Evolutionary conservation across 2,113 vertebrate genomes (phyloP).

Genomic region (Boulengeromyrus knoepffleri): DNA sequence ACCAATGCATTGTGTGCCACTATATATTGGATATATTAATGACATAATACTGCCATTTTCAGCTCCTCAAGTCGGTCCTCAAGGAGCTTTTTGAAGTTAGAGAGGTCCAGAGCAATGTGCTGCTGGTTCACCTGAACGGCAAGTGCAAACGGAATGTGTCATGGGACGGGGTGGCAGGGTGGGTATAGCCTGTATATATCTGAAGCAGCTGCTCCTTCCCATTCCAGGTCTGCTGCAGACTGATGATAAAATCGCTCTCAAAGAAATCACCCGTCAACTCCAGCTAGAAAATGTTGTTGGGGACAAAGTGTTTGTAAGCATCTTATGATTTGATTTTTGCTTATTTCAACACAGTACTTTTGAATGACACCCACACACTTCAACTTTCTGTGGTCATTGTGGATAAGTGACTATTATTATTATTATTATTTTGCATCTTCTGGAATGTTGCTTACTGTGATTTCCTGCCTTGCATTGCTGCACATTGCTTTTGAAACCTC

Average conservation of each 20-base stretch:
- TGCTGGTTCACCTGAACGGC: constrained; percentile 87
- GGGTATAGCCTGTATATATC: not conserved
- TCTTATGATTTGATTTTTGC: not conserved
- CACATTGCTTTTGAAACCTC: not conserved
- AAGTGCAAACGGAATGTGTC: constrained; percentile 36
- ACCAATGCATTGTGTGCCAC: not conserved
- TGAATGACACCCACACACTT: not conserved
- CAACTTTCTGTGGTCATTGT: not conserved
- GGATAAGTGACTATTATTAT: not conserved
- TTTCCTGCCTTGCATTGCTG: not conserved
- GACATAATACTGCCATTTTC: constrained; percentile 13
- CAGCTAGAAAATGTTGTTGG: constrained; percentile 89
- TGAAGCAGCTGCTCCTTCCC: not conserved
- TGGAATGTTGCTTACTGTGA: too few species aligned
- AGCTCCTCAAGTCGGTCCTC: constrained; percentile 77
- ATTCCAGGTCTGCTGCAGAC: constrained; percentile 83
- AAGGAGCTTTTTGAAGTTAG: constrained; percentile 67
- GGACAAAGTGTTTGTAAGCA: constrained; percentile 95
- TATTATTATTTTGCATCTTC: not conserved
- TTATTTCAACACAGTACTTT: not conserved
- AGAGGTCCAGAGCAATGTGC: constrained; percentile 66
- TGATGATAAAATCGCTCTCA: constrained; percentile 80
- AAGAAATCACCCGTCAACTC: constrained; percentile 90
- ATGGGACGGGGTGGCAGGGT: not conserved
- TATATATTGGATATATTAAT: not conserved